phyloP scores from a whole-genome alignment of 2,797 vertebrate species.

The Crenichthys baileyi region DNA sequence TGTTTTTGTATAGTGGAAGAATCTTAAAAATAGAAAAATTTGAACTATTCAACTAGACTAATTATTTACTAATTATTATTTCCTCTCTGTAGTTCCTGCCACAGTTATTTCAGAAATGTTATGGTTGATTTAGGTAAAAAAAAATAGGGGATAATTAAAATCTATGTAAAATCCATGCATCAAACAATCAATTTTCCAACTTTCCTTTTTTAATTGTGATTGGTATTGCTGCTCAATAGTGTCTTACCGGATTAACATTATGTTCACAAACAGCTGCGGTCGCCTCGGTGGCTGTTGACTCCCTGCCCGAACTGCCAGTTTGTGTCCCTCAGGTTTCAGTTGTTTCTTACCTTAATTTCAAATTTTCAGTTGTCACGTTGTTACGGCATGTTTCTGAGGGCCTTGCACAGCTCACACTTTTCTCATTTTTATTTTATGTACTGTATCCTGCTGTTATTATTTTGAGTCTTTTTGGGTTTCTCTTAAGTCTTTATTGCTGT shows the following conservation, averaged over 20 bases:
- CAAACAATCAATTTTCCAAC: background rate
- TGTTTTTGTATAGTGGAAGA: slow-evolving; percentile 10
- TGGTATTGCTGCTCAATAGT: background rate
- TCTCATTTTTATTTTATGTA: background rate
- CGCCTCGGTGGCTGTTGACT: background rate
- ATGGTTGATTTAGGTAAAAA: too few relatives aligned
- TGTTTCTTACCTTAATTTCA: background rate
- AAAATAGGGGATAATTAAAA: too few relatives aligned
- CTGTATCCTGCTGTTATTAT: background rate
- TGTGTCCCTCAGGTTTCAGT: background rate
- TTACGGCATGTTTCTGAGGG: background rate
- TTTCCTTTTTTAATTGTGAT: background rate
- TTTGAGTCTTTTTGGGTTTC: background rate
- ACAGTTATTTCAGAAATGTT: background rate
- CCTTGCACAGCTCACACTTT: background rate
- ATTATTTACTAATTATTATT: background rate
- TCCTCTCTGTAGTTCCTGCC: background rate
- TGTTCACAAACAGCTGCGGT: background rate
- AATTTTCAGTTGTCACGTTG: background rate
- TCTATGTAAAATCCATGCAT: too few relatives aligned
- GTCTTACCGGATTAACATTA: background rate
- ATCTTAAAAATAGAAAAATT: background rate
- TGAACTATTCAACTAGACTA: background rate
- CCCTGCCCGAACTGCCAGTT: background rate
- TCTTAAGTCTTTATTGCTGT: background rate